Evolutionary conservation across 2,113 vertebrate species (phyloP).

Genomic region (Galeopterus variegatus): DNA sequence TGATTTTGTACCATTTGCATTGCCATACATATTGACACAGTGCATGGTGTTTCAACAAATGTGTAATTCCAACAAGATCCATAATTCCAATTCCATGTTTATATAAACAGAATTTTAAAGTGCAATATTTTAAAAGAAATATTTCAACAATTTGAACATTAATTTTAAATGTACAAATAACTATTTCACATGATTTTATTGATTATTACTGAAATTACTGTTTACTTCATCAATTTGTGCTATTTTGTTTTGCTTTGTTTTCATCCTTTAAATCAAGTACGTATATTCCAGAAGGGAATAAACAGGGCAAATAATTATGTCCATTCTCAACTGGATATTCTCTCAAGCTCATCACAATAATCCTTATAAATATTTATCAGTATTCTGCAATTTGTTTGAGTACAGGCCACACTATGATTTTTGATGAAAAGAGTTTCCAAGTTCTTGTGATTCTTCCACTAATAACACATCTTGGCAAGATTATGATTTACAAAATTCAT

Average conservation of each 20-base stretch:
- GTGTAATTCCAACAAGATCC: not conserved
- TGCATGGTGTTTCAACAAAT: not conserved
- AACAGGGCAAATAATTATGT: not conserved
- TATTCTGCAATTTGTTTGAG: not conserved
- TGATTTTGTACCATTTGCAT: not conserved
- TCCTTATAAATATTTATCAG: not conserved
- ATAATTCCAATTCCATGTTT: not conserved
- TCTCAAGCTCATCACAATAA: not conserved
- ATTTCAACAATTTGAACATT: not conserved
- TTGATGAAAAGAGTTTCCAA: not conserved
- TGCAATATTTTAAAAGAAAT: not conserved
- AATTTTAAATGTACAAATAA: not conserved
- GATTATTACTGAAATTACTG: not conserved
- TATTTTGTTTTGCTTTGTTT: not conserved
- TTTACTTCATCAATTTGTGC: not conserved
- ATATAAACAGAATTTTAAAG: not conserved
- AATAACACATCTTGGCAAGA: not conserved
- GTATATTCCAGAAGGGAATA: not conserved
- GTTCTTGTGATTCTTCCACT: not conserved
- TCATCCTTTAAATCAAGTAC: not conserved
- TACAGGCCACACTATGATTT: not conserved
- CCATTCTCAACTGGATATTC: not conserved
- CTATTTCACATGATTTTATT: not conserved
- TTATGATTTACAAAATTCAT: not conserved
- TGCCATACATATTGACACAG: not conserved